Base-by-base conservation (phyloP, 2,113 vertebrate species). In the Rafetus swinhoei region DNA sequence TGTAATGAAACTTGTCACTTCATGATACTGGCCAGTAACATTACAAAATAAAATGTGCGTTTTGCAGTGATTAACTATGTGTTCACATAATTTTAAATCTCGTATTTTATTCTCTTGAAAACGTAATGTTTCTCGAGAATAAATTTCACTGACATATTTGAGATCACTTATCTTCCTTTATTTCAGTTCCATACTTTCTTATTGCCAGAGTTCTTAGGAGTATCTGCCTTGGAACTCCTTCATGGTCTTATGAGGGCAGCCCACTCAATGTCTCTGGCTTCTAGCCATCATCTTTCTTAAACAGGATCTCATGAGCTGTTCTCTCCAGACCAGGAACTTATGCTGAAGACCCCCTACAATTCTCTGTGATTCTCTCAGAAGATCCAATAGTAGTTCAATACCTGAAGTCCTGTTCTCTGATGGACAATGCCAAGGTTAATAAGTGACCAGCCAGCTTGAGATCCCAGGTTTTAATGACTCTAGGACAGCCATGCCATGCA, bases 21-120 rank as follows among this genome's bases (percentile, higher is more conserved):
- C 9, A 92, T 57, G 25, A 25, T 86, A 59, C n/a, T 93, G 57
- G 50, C 81, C 86, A 87, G 27, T 79, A 93, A 77, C 2, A 96
- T 52, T 87, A 88, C 85, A 80, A 84, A 92, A 79, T 80, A 90
- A 94, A 94, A 89, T 87, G n/a, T 92, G 1, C n/a, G 69, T 79
- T 91, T 92, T 94, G 57, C 13, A 84, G 5, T 65, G 2, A 77
- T 90, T 91, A 85, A 56, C 25, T 80, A 8, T 84, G 57, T 56
- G 29, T 19, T 94, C 29, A 81, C 4, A 6, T 89, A 50, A 74
- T 93, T 91, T 86, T 16, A 55, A 85, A 85, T 82, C 18, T 50
- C 1, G 76, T 91, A 88, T 57, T 88, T 5, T 90, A 9, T 84
- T 87, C 5, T 74, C 39, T 22, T 11, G 9, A 11, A 92, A 93